Evolutionary conservation across 2,888 invertebrate genomes (phyloP).

Genomic region (Orthosia incerta): DNA sequence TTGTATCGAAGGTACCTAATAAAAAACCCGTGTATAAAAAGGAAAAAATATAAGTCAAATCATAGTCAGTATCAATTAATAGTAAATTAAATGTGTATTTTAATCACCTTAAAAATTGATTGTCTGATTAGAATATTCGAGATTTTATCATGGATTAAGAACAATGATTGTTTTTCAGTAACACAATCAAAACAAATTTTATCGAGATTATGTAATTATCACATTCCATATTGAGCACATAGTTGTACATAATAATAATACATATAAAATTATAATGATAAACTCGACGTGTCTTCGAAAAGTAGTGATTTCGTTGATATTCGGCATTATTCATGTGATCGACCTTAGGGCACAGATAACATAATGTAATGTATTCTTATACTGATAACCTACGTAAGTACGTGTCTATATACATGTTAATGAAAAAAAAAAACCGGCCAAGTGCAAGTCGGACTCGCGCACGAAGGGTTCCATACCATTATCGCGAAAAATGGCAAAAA

Average conservation of each 20-base stretch:
- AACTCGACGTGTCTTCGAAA: background rate
- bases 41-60: background rate
- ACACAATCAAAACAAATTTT: constrained; percentile 30
- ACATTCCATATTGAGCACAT: constrained; percentile 12
- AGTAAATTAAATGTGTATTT: background rate
- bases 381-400: constrained; percentile 12
- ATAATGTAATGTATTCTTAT: background rate
- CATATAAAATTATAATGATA: constrained; percentile 24
- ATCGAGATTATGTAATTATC: constrained; percentile 24
- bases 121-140: constrained; percentile 8
- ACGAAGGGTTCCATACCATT: too few relatives aligned
- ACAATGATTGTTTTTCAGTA: background rate
- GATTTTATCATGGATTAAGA: background rate
- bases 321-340: constrained; percentile 28
- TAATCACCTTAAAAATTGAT: background rate
- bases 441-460: too few relatives aligned
- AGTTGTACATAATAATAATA: background rate
- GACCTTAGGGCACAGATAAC: constrained; percentile 26
- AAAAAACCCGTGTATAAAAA: background rate
- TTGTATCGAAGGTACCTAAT: background rate
- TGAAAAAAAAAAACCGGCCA: too few relatives aligned
- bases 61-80: background rate
- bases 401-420: background rate
- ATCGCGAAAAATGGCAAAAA: too few relatives aligned
- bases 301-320: constrained; percentile 29